These are phyloP conservation scores for Agrilus mali DNA, from an alignment of 2,888 invertebrate species.

Conservation along the genomic window DNA sequence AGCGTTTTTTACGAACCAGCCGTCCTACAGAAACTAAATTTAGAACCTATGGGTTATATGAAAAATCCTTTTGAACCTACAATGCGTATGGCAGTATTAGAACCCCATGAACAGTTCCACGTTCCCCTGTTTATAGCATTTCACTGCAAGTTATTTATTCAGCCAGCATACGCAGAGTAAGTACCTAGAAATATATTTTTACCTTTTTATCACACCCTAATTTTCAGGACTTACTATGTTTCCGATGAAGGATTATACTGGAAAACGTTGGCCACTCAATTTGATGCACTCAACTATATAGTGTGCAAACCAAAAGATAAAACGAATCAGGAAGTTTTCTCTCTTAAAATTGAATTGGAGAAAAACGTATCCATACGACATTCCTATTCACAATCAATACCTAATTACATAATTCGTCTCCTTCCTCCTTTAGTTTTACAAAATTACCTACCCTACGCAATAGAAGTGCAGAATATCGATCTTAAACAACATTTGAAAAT, in stretches of 20 bases:
- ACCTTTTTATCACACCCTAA: not conserved
- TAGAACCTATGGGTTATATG: constrained; percentile 49
- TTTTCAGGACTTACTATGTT: constrained; percentile 51
- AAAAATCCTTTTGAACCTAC: constrained; percentile 67
- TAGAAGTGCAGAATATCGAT: constrained; percentile 43
- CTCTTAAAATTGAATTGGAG: constrained; percentile 43
- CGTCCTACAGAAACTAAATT: constrained; percentile 51
- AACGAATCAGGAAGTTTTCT: constrained; percentile 48
- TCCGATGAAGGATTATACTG: constrained; percentile 67
- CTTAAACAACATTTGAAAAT: constrained; percentile 42
- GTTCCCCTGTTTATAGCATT: constrained; percentile 71
- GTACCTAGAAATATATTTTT: constrained; percentile 23
- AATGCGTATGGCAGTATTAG: constrained; percentile 57
- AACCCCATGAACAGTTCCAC: constrained; percentile 60
- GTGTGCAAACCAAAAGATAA: constrained; percentile 53
- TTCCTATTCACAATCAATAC: constrained; percentile 37
- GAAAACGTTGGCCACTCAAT: constrained; percentile 59
- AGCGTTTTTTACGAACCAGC: constrained; percentile 64
- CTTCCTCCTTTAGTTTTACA: constrained; percentile 61
- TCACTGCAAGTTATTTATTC: constrained; percentile 62
- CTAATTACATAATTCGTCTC: constrained; percentile 60
- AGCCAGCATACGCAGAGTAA: constrained; percentile 63
- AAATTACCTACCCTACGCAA: constrained; percentile 64
- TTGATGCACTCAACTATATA: constrained; percentile 52
- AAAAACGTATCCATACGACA: constrained; percentile 24